Percentiles rank a stretch among this genome's conserved stretches.
Conservation (phyloP, 30 jellyfish, hydroid and myxozoan genomes). For the Aurelia aurita region DNA sequence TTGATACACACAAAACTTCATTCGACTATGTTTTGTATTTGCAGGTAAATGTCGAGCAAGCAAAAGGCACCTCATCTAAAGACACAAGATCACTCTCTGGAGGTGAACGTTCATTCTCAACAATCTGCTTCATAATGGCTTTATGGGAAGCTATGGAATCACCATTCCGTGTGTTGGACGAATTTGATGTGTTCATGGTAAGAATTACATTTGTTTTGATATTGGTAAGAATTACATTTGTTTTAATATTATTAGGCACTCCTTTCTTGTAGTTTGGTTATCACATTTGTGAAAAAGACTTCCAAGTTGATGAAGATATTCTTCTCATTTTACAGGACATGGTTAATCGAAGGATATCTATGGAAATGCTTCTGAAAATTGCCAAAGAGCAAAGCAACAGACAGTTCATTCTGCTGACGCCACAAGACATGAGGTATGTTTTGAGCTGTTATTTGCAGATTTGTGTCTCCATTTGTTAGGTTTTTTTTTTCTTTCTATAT, state of each 20-base stretch:
- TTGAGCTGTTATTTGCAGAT: no score
- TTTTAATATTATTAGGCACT: no score
- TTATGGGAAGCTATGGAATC: slow-evolving; percentile 99
- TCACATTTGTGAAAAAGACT: no score
- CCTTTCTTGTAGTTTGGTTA: neutral
- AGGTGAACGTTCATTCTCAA: slow-evolving; percentile 99
- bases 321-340: slow-evolving; percentile 72
- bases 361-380: slow-evolving; percentile 88
- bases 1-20: no score
- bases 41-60: slow-evolving; percentile 96
- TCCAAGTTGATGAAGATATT: no score
- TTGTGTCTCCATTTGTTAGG: no score
- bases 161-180: slow-evolving; percentile 98
- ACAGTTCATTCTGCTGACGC: slow-evolving; percentile 95
- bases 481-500: no score
- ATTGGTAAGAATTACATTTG: slow-evolving; percentile 58
- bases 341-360: slow-evolving; percentile 96
- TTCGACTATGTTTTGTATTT: neutral
- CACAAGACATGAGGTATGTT: slow-evolving; percentile 98
- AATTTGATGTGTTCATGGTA: slow-evolving; percentile 99
- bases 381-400: slow-evolving; percentile 86
- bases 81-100: slow-evolving; percentile 98
- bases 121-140: slow-evolving; percentile 98
- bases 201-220: neutral
- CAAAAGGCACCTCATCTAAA: slow-evolving; percentile 84